Evolutionary conservation across 2,888 invertebrate species (phyloP), one percentile per base, ranked within the genome.

Genomic region (Chloroclystis v-ata): DNA sequence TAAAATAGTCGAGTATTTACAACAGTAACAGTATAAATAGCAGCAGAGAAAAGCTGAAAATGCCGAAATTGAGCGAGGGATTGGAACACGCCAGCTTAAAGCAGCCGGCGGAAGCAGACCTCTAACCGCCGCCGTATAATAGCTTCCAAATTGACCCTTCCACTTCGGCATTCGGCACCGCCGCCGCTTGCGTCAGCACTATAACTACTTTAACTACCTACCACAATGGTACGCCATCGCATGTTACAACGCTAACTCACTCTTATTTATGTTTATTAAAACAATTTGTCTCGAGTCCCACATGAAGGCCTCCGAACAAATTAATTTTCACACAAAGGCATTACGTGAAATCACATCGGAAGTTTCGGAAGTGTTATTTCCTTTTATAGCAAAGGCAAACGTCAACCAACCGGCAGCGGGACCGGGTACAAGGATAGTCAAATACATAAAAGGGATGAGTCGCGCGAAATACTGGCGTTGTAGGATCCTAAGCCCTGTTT

Each of bases 401-500:
- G 78, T 76, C 76, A 78, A 71, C 67, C 70, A 66, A 70, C 69
- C 75, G 43, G 33, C 65, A 70, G 68, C 65, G 70, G 68, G 71
- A 63, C 69, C 69, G 76, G 73, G 75, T 71, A 73, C 69, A 68
- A 70, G 78, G 72, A 81, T 79, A 80, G 83, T 78, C 78, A 76
- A 82, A 80, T 80, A 84, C 81, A 83, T 83, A 82, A 85, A 84
- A 82, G 86, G 85, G 84, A 84, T 80, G 78, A 82, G 78, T 76
- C 78, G 80, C 78, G 81, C 78, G 78, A 82, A 82, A 82, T 82
- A 84, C 82, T 82, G 82, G 74, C 80, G 77, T 80, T 81, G 84
- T 82, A 82, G 79, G 79, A 82, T 82, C 78, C 83, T 84, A 84
- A 87, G 84, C 83, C 78, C 80, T 82, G 86, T 86, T 87, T 85